Percentiles rank a stretch among this genome's conserved stretches.
Conservation (phyloP, 23 tunicate genomes). For the Halocynthia roretzi region DNA sequence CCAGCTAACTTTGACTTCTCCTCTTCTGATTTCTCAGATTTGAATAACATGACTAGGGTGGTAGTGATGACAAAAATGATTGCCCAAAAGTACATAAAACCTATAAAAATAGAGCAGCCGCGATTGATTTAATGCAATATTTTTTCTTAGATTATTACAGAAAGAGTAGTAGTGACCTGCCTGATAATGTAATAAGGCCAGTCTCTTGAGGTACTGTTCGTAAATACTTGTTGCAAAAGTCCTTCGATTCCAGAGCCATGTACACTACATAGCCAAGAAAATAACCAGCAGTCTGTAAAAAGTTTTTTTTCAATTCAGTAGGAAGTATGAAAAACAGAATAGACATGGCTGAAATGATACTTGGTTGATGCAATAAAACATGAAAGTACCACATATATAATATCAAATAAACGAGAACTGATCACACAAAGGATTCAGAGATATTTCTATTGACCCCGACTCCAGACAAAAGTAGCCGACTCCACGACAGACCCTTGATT, state of each 20-base stretch:
- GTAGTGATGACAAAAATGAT: conserved; percentile 80
- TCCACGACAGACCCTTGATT: no score
- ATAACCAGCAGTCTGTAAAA: conserved; percentile 88
- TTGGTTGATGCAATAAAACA: neutral
- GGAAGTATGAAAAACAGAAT: neutral
- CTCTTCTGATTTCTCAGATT: conserved; percentile 47
- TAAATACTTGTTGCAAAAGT: conserved; percentile 82
- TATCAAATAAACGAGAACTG: neutral
- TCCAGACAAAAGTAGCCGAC: no score
- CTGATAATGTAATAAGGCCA: conserved; percentile 71
- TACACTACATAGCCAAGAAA: conserved; percentile 90
- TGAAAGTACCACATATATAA: neutral
- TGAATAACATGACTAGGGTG: conserved; percentile 80
- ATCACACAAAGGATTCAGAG: neutral
- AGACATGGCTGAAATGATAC: neutral
- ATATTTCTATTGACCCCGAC: neutral
- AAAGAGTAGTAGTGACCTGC: conserved; percentile 10
- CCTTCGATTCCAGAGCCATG: conserved; percentile 85
- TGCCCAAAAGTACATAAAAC: conserved; percentile 88
- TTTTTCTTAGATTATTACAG: neutral
- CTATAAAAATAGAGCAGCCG: conserved; percentile 22
- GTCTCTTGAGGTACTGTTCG: conserved; percentile 42
- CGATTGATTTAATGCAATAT: no score
- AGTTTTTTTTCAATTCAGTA: neutral
- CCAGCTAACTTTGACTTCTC: conserved; percentile 1